Evolutionary conservation across 1,140 invertebrate species (phyloP), one percentile per base, ranked within the genome.

Genomic region (Zaprionus gabonicus): DNA sequence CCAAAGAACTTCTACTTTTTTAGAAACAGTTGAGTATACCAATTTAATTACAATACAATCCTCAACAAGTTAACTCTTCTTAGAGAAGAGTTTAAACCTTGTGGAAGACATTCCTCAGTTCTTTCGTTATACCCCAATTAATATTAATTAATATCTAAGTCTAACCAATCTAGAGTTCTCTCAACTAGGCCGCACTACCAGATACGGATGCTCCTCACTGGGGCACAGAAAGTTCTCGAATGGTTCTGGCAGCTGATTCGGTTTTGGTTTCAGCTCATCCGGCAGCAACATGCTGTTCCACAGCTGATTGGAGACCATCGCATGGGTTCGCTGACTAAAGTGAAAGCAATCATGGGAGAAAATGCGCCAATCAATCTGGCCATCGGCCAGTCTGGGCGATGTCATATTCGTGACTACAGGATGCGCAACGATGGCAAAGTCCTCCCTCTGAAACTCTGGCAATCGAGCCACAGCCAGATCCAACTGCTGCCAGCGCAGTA

Each of bases 281-380:
- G 94, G 94, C 84, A 95, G 88, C 56, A 95, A 36, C 90, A 95
- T 93, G 81, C 94, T 96, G 82, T 95, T 95, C 95, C 95, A 96
- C 10, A 95, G 76, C 25, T 91, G 76, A 75, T 94, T 94, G 1
- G 94, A 93, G 25, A 79, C 44, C 36, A 90, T 91, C 2, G 95
- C 94, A 74, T 96, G 94, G 7, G 93, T 93, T 60, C 95, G 95
- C 80, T 96, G 95, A 81, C 95, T 96, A 2, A 95, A 93, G 81
- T 97, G 96, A 78, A 97, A 96, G 91, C 96, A 97, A 87, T 97
- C 96, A 10, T 93, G 92, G 1, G 95, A 94, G 44, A 96, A 93
- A 81, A 94, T 95, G 3, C 94, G 93, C 55, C 94, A 93, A 91
- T 97, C 96, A 0, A 93, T 85, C 0, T 80, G 66, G 25, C 93